Base-by-base conservation (phyloP, 2,113 vertebrate genomes). In the Rhegmatorhina hoffmannsi region DNA sequence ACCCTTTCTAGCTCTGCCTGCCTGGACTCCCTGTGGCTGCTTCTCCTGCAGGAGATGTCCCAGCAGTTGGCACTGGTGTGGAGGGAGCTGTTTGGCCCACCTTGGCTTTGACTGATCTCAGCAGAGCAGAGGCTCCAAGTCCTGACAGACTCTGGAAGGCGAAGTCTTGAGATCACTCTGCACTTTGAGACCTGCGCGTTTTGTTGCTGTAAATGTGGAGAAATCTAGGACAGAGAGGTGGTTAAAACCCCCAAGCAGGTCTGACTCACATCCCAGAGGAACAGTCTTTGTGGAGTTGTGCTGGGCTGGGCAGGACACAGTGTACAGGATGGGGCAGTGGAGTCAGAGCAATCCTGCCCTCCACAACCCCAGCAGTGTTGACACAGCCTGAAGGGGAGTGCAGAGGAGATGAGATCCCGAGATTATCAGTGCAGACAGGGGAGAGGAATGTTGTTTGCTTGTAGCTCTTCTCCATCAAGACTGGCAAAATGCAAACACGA, bases 391-490 rank as follows among this genome's bases (percentile, higher is more conserved):
- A 47, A 92, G 89, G 73, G 36, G 56, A 94, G 62, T 0, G 0
- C 60, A 28, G 24, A 85, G 50, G 72, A 97, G 84, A 89, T 84
- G 81, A 94, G 73, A 87, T 75, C 80, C 76, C 1, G 18, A 94
- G 95, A 96, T 95, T 94, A 95, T 91, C 89, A 28, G 84, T 46
- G 88, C 69, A 92, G 84, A 64, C 69, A 34, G 44, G 40, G 74
- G 31, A 91, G 87, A 94, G 74, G 95, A 96, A 96, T 96, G 94
- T 89, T 92, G 78, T 95, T 97, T 96, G 91, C 89, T 92, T 64
- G 69, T 72, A 94, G 84, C 62, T 95, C 31, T 64, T 87, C 91
- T 95, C 74, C 87, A 83, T 50, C 62, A 85, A 81, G 74, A 49
- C 84, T 79, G 87, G 62, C 84, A 95, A 88, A 95, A 92, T 47